Conservation (phyloP, 2,888 invertebrate species). For the Exephanes ischioxanthus region DNA sequence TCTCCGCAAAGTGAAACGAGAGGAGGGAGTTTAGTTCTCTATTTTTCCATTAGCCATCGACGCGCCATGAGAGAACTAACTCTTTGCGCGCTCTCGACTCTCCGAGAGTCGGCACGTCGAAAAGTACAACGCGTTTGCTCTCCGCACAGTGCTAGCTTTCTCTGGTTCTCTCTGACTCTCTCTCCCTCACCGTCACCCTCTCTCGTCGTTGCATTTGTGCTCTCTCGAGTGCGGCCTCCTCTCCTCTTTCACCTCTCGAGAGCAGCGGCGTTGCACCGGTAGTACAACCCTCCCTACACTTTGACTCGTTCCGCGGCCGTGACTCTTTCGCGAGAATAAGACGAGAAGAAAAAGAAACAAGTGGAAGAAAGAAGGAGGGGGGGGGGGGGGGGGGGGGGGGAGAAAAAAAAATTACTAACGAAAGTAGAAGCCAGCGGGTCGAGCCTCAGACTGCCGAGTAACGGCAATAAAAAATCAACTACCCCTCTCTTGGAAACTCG, state of each 20-base stretch:
- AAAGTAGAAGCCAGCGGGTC: conserved; percentile 36
- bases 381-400: background rate
- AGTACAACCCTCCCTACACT: conserved; percentile 58
- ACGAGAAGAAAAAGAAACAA: conserved; percentile 33
- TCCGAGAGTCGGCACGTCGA: conserved; percentile 51
- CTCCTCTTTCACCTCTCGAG: conserved; percentile 55
- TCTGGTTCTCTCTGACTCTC: conserved; percentile 9
- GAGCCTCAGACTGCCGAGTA: conserved; percentile 42
- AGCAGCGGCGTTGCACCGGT: conserved; percentile 33
- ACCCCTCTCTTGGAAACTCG: conserved; percentile 59
- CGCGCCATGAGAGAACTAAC: conserved; percentile 65
- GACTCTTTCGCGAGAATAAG: conserved; percentile 53
- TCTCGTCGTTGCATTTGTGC: conserved; percentile 61
- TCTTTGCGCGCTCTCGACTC: conserved; percentile 48
- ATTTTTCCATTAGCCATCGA: conserved; percentile 68
- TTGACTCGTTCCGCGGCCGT: conserved; percentile 59
- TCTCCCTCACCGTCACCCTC: conserved; percentile 31
- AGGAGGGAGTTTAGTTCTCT: conserved; percentile 52
- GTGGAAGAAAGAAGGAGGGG: conserved; percentile 11
- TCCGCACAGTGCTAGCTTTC: conserved; percentile 12
- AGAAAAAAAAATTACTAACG: conserved; percentile 10
- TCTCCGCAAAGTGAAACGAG: conserved; percentile 60
- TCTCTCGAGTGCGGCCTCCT: conserved; percentile 49
- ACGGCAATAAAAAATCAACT: conserved; percentile 64
- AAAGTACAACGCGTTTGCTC: conserved; percentile 65